Conservation (phyloP, 1,140 invertebrate species). For the Littorina saxatilis region DNA sequence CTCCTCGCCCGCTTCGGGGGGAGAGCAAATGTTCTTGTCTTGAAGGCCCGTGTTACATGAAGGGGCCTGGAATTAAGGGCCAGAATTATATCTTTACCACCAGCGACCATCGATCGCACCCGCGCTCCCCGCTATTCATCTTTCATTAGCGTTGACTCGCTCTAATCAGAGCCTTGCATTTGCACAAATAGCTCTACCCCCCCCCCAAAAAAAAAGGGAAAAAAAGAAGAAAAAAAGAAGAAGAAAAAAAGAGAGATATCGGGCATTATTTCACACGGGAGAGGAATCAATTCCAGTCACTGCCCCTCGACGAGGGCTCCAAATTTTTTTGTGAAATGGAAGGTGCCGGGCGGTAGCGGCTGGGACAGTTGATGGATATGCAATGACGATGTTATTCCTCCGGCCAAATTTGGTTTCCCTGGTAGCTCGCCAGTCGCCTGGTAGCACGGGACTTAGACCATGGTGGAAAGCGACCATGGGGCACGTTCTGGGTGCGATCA, state of each 20-base stretch:
- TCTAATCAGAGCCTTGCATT: slow-evolving; percentile 36
- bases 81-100: slow-evolving; percentile 45
- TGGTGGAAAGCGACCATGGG: neutral
- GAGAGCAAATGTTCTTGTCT: slow-evolving; percentile 44
- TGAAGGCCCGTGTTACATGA: slow-evolving; percentile 37
- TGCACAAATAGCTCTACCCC: slow-evolving; percentile 35
- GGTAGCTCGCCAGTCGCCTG: no score
- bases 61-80: slow-evolving; percentile 32
- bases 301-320: neutral
- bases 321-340: slow-evolving; percentile 10
- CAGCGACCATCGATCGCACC: slow-evolving; percentile 23
- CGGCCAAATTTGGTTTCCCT: slow-evolving; percentile 22
- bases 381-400: slow-evolving; percentile 32
- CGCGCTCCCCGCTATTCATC: slow-evolving; percentile 27
- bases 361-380: slow-evolving; percentile 29
- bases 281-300: slow-evolving; percentile 32
- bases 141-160: slow-evolving; percentile 38
- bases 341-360: neutral
- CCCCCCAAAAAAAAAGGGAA: no score
- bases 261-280: slow-evolving; percentile 36
- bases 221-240: no score
- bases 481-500: neutral
- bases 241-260: slow-evolving; percentile 33
- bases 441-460: neutral
- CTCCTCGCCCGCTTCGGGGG: neutral